Evolutionary conservation across 2,797 vertebrate genomes (phyloP), one percentile per base, ranked within the genome.

Genomic region (Synanceia verrucosa): DNA sequence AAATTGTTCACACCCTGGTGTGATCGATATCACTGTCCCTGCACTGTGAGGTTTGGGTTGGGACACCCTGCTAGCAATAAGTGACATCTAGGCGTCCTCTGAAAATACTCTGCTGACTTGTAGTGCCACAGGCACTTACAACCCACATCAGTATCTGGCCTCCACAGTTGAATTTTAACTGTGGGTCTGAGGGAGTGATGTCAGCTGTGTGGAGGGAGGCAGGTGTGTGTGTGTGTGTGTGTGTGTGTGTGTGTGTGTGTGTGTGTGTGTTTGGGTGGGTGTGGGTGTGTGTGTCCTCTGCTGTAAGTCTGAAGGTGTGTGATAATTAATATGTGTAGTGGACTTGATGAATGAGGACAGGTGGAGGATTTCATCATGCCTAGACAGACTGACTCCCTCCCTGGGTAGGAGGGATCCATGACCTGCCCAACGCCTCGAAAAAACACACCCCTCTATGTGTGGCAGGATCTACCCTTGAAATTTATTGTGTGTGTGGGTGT

Each of bases 321-420:
- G 85, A 94, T 94, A 94, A 94, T 95, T 94, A 94, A 95, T 95
- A 94, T 90, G 88, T 92, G 92, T 82, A 81, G 87, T 88, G 70
- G 85, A 66, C 77, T 91, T 95, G 94, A 95, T 95, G 93, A 94
- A 95, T 94, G 94, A 93, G 93, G 94, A 94, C 92, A 90, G 85
- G 88, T 87, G 81, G 88, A 92, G 91, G 89, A 88, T 93, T 94
- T 94, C 91, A 94, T 94, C 93, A 93, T 91, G 68, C 74, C 76
- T 76, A 90, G 92, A 93, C 93, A 93, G 92, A 91, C 90, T 82
- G 81, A 91, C 86, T 92, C 90, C 78, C 91, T 93, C 93, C 87
- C 88, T 16, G 70, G 90, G 88, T 88, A 90, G 85, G 83, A 92
- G 89, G 87, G 88, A 84, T 91, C 67, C 76, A 70, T 91, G 92